Evolutionary conservation across 2,797 vertebrate species (phyloP).

Genomic region (Numenius phaeopus): DNA sequence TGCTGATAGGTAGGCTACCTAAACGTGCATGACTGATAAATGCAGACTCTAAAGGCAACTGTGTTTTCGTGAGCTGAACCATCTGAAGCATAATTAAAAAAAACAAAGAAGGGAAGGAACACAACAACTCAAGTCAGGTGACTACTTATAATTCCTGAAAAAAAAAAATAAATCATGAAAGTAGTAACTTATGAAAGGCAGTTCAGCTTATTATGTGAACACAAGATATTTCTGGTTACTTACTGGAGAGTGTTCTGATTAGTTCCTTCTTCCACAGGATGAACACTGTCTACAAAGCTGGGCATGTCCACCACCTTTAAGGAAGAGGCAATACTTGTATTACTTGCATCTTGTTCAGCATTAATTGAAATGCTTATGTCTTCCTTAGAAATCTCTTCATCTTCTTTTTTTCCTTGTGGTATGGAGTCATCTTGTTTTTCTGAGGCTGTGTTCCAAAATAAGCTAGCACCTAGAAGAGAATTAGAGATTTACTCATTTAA

Average conservation of each 20-base stretch:
- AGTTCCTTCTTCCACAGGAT: slow-evolving; percentile 70
- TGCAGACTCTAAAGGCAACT: background rate
- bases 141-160: background rate
- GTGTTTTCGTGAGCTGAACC: background rate
- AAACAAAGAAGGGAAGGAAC: background rate
- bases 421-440: slow-evolving; percentile 51
- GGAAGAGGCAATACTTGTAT: slow-evolving; percentile 78
- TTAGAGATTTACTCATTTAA: background rate
- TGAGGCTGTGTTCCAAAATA: slow-evolving; percentile 86
- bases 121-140: background rate
- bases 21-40: background rate
- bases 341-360: slow-evolving; percentile 69
- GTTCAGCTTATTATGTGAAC: background rate
- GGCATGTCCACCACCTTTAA: slow-evolving; percentile 82
- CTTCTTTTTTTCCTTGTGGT: slow-evolving; percentile 73
- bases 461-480: slow-evolving; percentile 87
- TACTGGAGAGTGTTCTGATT: slow-evolving; percentile 69
- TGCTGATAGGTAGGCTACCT: background rate
- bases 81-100: background rate
- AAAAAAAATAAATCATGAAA: background rate
- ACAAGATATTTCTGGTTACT: slow-evolving; percentile 18
- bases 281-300: slow-evolving; percentile 81
- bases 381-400: slow-evolving; percentile 78
- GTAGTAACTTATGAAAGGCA: background rate
- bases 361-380: slow-evolving; percentile 71